Conservation (phyloP, 30 jellyfish, hydroid and myxozoan genomes). For the Chironex yamaguchii region DNA sequence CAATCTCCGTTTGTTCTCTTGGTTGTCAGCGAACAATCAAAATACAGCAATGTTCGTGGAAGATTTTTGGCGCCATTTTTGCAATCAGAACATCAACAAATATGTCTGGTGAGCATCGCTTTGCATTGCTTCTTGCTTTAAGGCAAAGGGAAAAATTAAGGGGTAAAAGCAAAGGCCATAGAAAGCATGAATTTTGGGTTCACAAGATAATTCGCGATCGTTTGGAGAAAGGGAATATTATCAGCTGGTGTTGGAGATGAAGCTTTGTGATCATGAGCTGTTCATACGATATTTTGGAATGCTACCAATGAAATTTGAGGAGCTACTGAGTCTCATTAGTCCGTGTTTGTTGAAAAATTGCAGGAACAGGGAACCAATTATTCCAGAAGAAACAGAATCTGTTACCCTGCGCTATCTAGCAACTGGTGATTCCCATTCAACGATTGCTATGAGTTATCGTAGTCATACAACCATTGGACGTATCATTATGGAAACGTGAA, state of each 20-base stretch:
- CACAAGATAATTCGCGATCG: constrained; percentile 22
- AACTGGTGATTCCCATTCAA: constrained; percentile 77
- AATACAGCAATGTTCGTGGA: constrained; percentile 22
- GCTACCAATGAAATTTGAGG: constrained; percentile 42
- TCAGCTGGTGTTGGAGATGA: constrained; percentile 53
- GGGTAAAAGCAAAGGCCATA: constrained; percentile 18
- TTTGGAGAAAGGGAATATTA: constrained; percentile 44
- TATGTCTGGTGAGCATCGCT: constrained; percentile 26
- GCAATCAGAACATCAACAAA: not conserved
- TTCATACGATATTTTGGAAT: constrained; percentile 41
- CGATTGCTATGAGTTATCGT: constrained; percentile 76
- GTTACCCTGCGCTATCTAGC: constrained; percentile 73
- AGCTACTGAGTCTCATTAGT: constrained; percentile 54
- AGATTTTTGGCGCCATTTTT: constrained; percentile 26
- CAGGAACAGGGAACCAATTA: constrained; percentile 48
- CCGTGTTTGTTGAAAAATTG: constrained; percentile 35
- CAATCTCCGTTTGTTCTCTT: constrained; percentile 26
- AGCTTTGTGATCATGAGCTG: constrained; percentile 57
- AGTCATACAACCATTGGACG: constrained; percentile 66
- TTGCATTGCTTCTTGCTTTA: constrained; percentile 31
- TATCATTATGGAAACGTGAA: constrained; percentile 55
- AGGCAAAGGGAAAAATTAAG: constrained; percentile 49
- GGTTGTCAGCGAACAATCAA: constrained; percentile 46
- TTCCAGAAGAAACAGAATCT: constrained; percentile 69
- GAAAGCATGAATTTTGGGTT: constrained; percentile 47